phyloP scores from a whole-genome alignment of 35 echinoderm and acorn worm genomes.

The Apostichopus japonicus region DNA sequence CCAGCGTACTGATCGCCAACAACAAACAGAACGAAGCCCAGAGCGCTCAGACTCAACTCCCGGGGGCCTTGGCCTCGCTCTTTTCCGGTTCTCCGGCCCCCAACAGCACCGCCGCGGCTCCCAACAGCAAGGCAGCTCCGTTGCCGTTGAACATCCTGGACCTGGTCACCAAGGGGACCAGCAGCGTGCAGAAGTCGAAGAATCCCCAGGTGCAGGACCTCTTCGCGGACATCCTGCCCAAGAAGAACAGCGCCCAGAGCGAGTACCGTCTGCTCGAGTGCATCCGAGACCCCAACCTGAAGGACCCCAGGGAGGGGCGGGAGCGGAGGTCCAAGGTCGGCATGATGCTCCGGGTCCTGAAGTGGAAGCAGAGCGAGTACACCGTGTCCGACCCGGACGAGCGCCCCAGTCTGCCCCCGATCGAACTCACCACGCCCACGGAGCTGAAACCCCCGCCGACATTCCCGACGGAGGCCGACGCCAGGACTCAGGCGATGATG shows the following conservation, averaged over 20 bases:
- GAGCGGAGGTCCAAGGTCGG: slow-evolving; percentile 72
- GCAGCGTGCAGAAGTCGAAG: slow-evolving; percentile 49
- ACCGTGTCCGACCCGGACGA: slow-evolving; percentile 68
- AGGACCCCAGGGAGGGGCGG: slow-evolving; percentile 74
- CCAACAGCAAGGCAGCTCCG: background rate
- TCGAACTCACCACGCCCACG: slow-evolving; percentile 81
- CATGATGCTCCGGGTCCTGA: slow-evolving; percentile 74
- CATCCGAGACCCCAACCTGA: slow-evolving; percentile 54
- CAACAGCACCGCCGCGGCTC: background rate
- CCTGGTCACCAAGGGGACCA: slow-evolving; percentile 69
- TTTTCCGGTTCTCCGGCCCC: background rate
- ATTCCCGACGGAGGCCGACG: slow-evolving; percentile 37
- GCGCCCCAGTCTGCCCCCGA: slow-evolving; percentile 72
- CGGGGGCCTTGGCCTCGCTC: slow-evolving; percentile 13
- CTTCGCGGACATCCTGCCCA: slow-evolving; percentile 11
- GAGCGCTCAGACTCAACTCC: slow-evolving; percentile 12
- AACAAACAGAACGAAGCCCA: slow-evolving; percentile 43
- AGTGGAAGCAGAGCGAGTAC: slow-evolving; percentile 84
- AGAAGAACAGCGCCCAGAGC: slow-evolving; percentile 11
- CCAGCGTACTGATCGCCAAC: slow-evolving; percentile 28
- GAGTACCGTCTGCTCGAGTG: slow-evolving; percentile 75
- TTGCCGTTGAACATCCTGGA: slow-evolving; percentile 67
- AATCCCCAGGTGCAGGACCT: slow-evolving; percentile 43
- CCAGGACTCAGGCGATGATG: slow-evolving; percentile 36
- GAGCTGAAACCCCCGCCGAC: slow-evolving; percentile 74